These are phyloP conservation scores for Oriolus oriolus DNA, from an alignment of 2,113 vertebrate species.

Conservation along the genomic window DNA sequence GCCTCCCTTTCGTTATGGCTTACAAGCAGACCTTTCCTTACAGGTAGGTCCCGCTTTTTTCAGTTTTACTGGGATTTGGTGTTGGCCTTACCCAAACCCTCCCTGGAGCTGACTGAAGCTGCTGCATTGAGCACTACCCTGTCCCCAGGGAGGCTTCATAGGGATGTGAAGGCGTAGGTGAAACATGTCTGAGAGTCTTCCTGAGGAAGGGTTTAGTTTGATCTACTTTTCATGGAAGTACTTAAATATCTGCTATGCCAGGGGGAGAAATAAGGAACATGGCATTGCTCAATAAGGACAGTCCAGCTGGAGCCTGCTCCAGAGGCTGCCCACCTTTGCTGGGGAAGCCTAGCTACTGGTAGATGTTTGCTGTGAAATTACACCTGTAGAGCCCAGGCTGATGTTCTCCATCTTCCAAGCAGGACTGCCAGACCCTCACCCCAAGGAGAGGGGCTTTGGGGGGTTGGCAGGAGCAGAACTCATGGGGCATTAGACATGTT, in stretches of 20 bases:
- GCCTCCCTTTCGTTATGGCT: not conserved
- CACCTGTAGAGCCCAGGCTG: not conserved
- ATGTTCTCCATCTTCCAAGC: not conserved
- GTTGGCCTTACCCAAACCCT: not conserved
- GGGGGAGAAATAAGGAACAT: not conserved
- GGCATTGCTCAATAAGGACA: not conserved
- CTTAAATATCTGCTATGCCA: not conserved
- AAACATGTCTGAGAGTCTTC: not conserved
- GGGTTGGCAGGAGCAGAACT: not conserved
- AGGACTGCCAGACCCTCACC: not conserved
- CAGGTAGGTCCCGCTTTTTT: not conserved
- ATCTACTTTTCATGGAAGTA: not conserved
- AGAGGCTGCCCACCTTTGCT: not conserved
- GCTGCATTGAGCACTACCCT: not conserved
- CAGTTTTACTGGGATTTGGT: not conserved
- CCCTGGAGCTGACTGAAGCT: not conserved
- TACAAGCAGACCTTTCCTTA: not conserved
- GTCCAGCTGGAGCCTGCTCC: not conserved
- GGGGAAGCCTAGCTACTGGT: not conserved
- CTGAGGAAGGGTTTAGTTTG: not conserved
- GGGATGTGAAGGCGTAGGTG: not conserved
- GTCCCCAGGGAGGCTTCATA: not conserved
- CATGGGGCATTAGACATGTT: not conserved
- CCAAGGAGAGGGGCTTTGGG: accelerated
- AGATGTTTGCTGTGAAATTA: not conserved